Base-by-base conservation (phyloP, 2,113 vertebrate species). In the Vicugna pacos region DNA sequence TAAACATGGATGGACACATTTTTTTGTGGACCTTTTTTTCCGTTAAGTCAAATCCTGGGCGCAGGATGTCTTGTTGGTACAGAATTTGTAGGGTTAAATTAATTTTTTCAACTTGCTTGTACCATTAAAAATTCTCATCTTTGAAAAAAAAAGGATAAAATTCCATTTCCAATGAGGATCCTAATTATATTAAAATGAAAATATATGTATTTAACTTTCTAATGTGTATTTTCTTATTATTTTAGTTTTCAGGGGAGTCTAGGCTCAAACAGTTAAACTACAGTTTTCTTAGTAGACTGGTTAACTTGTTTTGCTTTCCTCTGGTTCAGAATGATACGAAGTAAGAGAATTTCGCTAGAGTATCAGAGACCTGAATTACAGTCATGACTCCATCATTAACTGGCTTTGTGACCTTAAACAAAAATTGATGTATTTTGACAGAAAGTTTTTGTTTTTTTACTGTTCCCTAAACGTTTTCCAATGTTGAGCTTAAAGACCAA, bases 401-500 rank as follows among this genome's bases (percentile, higher is more conserved):
- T 91, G 7, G 20, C 52, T 82, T 3, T 84, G 73, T 88, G 58
- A 89, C 28, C 75, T 93, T 90, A 77, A 77, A 32, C 17, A 81
- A 56, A 85, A 95, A 30, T 72, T 86, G 26, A 70, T 17, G 2
- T 16, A 32, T 28, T 60, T 58, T 96, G 42, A 80, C 35, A 86
- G 32, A 81, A 94, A n/a, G 86, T 28, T 73, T 48, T 76, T 42
- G 22, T 52, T 80, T 96, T 54, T 87, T 86, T 30, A 30, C 13
- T 42, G 5, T 80, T 91, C 93, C 62, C 80, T 87, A 28, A 48
- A 84, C 83, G 24, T 94, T 91, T 95, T 93, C n/a, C 85, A 48
- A 52, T 89, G 46, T 90, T 92, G n/a, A 96, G 91, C 48, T 93
- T 32, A 65, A 94, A 79, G 32, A 88, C 42, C n/a, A 91, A 42